These are phyloP conservation scores for Pampusana beccarii DNA, from an alignment of 2,113 vertebrate genomes.

Conservation along the genomic window DNA sequence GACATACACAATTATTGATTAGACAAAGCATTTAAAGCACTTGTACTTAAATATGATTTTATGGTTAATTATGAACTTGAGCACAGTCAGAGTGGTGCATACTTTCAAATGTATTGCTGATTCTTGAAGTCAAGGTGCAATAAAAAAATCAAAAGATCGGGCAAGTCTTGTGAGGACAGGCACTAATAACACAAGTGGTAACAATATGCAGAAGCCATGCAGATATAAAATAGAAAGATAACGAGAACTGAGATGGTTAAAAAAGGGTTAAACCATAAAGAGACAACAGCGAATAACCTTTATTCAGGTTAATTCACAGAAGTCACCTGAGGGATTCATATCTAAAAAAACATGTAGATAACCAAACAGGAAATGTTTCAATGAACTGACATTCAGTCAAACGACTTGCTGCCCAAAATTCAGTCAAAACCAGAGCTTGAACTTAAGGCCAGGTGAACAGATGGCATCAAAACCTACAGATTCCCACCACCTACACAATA, in stretches of 20 bases:
- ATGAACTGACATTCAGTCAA: neutral
- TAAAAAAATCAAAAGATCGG: rapidly evolving
- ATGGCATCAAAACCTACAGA: neutral
- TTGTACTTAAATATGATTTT: neutral
- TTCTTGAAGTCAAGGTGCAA: neutral
- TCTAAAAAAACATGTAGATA: neutral
- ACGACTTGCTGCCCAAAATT: neutral
- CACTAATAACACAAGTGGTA: neutral
- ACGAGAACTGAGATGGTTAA: neutral
- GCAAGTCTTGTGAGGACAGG: neutral
- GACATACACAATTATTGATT: neutral
- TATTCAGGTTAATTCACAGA: neutral
- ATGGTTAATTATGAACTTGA: neutral
- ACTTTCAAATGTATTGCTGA: neutral
- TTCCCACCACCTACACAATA: neutral
- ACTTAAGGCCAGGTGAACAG: neutral
- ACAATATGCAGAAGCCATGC: neutral
- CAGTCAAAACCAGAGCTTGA: neutral
- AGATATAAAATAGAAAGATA: neutral
- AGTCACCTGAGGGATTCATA: neutral
- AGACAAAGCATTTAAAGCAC: neutral
- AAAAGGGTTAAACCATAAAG: neutral
- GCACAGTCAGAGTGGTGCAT: neutral
- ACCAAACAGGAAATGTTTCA: neutral
- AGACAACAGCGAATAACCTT: neutral